Conservation (phyloP, 2,888 invertebrate species). For the Pristionchus mayeri region DNA sequence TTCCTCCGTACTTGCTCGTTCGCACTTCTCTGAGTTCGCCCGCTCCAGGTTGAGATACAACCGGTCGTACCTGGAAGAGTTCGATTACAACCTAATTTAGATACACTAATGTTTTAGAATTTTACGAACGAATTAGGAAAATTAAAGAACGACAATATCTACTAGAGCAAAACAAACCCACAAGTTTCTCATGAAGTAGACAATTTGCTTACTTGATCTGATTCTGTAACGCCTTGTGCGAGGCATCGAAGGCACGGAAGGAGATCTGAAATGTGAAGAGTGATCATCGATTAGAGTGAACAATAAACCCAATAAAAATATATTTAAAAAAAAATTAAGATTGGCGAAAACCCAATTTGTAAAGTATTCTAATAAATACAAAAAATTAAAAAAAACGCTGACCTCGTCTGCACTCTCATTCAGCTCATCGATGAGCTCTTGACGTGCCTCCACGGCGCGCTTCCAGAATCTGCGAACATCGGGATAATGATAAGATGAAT, state of each 20-base stretch:
- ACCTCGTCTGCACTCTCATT: constrained; percentile 10
- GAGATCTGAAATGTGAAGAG: background rate
- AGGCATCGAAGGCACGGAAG: background rate
- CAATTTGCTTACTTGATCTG: background rate
- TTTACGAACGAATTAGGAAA: background rate
- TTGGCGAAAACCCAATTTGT: too few relatives aligned
- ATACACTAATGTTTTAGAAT: background rate
- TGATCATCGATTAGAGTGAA: background rate
- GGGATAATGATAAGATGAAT: background rate
- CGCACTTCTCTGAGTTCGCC: background rate
- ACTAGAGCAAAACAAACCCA: background rate
- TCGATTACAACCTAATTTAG: background rate
- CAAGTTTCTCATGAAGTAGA: background rate
- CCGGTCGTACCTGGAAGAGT: constrained; percentile 9
- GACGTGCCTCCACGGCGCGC: background rate
- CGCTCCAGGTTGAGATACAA: background rate
- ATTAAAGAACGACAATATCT: background rate
- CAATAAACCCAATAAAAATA: background rate
- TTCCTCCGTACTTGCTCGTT: too few relatives aligned
- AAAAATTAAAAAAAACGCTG: background rate
- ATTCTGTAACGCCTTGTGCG: background rate
- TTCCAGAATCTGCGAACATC: constrained; percentile 29
- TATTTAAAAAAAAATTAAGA: background rate
- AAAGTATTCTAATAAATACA: background rate
- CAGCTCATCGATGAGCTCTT: constrained; percentile 4